Evolutionary conservation across 2,113 vertebrate species (phyloP), one percentile per base, ranked within the genome.

Genomic region (Tinamus guttatus): DNA sequence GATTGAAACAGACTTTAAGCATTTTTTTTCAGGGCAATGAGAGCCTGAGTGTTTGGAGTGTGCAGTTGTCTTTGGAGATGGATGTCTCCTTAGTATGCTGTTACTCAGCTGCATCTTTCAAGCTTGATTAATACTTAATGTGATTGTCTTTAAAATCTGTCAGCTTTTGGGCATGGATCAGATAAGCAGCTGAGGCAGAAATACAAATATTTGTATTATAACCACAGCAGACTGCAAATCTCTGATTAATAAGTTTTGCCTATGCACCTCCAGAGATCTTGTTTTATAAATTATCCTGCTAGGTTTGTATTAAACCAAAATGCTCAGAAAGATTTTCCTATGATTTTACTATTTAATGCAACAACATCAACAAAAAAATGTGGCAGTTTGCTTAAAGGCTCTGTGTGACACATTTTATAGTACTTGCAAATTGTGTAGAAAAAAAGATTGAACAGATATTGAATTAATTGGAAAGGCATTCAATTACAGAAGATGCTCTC

Each of bases 61-160:
- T 84, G 51, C 56, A n/a, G 28, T 70, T 88, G 38, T 92, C 90
- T 93, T 93, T 10, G 7, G 92, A 93, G 95, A 94, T 40, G 51
- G 76, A 30, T 91, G 62, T 71, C 96, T 98, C 25, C 25, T 98
- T 97, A 96, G 96, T 94, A 97, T 96, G 92, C 97, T 28, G 84
- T 84, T 95, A 96, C 10, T 30, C 65, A 67, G 91, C 94, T 97
- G 89, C 74, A 77, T 96, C 95, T 95, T 98, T 97, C 97, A 96
- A 97, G 97, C 95, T 94, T 97, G 96, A 97, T 98, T 98, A 98
- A 97, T 97, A 96, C 94, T 97, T 98, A 97, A 98, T 97, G 96
- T 96, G 97, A 97, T 97, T 98, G 97, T 96, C 97, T 97, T 97
- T 95, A 96, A 98, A 98, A 97, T 95, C 96, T 97, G 97, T 95